Percentiles rank a stretch among this genome's conserved stretches.
Conservation (phyloP, 1,140 invertebrate species). For the Camponotus floridanus region DNA sequence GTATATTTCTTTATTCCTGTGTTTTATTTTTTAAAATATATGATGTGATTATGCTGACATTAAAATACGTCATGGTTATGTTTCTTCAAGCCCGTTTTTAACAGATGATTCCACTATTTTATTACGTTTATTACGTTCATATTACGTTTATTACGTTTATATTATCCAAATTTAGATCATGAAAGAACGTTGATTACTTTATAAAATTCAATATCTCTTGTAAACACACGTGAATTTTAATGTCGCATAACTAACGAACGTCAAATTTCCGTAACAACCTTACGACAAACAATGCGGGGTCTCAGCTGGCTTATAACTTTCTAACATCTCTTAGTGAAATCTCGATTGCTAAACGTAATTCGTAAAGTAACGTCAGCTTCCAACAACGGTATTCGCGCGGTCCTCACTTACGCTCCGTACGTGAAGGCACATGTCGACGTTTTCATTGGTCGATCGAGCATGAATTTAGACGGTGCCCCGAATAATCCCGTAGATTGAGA, state of each 20-base stretch:
- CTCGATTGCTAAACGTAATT: conserved; percentile 44
- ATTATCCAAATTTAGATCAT: neutral
- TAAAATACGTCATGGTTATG: neutral
- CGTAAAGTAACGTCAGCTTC: conserved; percentile 36
- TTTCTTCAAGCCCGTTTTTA: neutral
- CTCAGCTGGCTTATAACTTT: conserved; percentile 37
- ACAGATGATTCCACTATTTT: neutral
- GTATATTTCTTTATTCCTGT: too few species aligned
- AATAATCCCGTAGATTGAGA: conserved; percentile 65
- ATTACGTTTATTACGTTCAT: neutral
- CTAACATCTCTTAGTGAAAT: conserved; percentile 42
- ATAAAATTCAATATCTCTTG: neutral
- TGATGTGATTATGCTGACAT: neutral
- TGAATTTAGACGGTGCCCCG: conserved; percentile 50
- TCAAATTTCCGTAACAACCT: neutral
- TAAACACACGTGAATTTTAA: neutral
- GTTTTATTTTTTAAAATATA: neutral
- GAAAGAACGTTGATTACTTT: neutral
- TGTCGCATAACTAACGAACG: conserved; percentile 20
- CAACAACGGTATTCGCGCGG: conserved; percentile 12
- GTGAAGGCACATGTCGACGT: conserved; percentile 29
- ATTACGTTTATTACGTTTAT: too few species aligned
- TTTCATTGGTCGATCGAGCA: conserved; percentile 65
- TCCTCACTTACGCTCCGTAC: conserved; percentile 28
- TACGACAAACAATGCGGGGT: neutral